Evolutionary conservation across 1,140 invertebrate species (phyloP), one percentile per base, ranked within the genome.

Genomic region (Babylonia areolata): DNA sequence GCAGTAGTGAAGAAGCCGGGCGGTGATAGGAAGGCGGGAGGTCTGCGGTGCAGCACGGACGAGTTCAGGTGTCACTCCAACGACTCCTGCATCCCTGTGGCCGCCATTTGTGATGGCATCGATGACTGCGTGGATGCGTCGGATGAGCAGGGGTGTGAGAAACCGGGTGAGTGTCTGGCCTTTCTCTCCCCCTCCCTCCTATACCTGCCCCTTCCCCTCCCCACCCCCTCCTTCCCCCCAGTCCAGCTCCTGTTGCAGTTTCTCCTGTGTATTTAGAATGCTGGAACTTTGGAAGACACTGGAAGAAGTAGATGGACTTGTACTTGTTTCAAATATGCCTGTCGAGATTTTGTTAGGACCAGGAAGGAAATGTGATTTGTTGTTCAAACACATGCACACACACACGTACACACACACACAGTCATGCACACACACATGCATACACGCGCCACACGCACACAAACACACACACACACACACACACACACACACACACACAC

Each of bases 41-140:
- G 75, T 33, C 9, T 73, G 71, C 35, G 12, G 35, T 77, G 75
- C 37, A 40, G 39, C 37, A 11, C 15, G 0, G 35, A 6, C 2
- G 75, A 77, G 75, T 89, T 90, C 85, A 78, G 37, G 23, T 91
- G 90, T 46, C 20, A 33, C 33, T 42, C 64, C 40, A 84, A 87
- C 51, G 86, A 86, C 1, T 75, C 86, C 35, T 91, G 89, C 58
- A 99, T 99, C 86, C 97, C 97, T 0, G 96, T 96, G 86, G 97
- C 98, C 91, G 99, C 98, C 97, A 54, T 90, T 6, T 95, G 95
- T 92, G 95, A 95, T 87, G 91, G 93, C 9, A 92, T 93, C n/a
- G 83, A 89, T 2, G 94, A 95, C 86, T 95, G 95, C 89, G 81
- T 86, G 20, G 95, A 96, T 92, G 95, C 94, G n/a, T 95, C 94